phyloP scores from a whole-genome alignment of 1,140 invertebrate species.

The Chlorops oryzae region DNA sequence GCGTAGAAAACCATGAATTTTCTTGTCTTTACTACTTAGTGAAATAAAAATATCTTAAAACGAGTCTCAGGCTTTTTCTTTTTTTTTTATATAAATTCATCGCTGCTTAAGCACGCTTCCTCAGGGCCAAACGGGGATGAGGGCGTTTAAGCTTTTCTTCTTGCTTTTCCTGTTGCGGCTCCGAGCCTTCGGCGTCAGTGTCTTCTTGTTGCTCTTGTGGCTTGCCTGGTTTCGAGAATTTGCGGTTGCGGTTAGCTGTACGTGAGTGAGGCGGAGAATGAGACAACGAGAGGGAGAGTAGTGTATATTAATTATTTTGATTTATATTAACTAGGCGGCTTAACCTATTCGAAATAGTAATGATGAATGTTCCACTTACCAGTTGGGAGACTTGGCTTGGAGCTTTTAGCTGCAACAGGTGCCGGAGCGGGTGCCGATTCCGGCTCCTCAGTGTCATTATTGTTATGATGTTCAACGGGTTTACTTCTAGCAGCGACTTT shows the following conservation, averaged over 20 bases:
- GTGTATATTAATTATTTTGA: not conserved
- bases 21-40: no score
- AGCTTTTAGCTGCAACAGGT: conserved; percentile 29
- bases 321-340: not conserved
- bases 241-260: conserved; percentile 36
- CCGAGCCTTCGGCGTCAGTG: conserved; percentile 36
- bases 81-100: no score
- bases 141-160: conserved; percentile 36
- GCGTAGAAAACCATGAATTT: no score
- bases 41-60: no score
- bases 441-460: conserved; percentile 26
- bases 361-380: conserved; percentile 32
- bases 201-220: conserved; percentile 32
- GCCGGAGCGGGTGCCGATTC: conserved; percentile 18
- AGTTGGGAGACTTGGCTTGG: conserved; percentile 33
- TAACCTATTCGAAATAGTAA: not conserved
- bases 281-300: not conserved
- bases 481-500: conserved; percentile 13
- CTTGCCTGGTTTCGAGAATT: conserved; percentile 33
- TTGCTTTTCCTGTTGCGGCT: conserved; percentile 41
- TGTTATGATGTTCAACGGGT: not conserved
- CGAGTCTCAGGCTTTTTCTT: no score
- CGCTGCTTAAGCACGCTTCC: no score
- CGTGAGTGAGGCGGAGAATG: no score
- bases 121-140: conserved; percentile 30